Percentiles rank a stretch among this genome's conserved stretches.
phyloP scores from a whole-genome alignment of 2,113 vertebrate genomes.

The Gambusia affinis region DNA sequence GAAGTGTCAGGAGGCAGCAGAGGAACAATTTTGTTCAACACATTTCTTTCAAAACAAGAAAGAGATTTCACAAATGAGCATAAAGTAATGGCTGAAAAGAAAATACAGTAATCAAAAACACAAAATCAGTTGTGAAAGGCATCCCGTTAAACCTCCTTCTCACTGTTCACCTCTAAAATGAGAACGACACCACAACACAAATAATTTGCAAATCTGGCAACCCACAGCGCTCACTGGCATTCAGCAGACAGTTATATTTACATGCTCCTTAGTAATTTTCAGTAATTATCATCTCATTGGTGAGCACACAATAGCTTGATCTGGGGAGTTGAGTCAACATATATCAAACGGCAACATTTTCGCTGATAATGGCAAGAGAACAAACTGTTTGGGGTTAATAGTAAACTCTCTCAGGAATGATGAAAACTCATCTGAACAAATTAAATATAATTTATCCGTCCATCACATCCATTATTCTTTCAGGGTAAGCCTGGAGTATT shows the following conservation, averaged over 20 bases:
- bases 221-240: conserved; percentile 39
- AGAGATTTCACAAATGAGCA: not conserved
- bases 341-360: conserved; percentile 53
- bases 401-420: conserved; percentile 50
- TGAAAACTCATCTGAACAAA: not conserved
- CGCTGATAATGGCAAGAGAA: conserved; percentile 55
- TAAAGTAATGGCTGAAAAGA: not conserved
- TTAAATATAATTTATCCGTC: too few species aligned
- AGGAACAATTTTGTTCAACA: too few species aligned
- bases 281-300: conserved; percentile 68
- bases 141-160: conserved; percentile 27
- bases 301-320: conserved; percentile 24
- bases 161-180: conserved; percentile 34
- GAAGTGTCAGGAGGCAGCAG: too few species aligned
- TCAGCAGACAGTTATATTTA: conserved; percentile 43
- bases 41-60: not conserved
- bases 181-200: conserved; percentile 39
- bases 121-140: conserved; percentile 38
- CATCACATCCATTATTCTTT: too few species aligned
- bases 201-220: conserved; percentile 60
- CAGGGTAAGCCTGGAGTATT: too few species aligned
- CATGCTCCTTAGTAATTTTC: conserved; percentile 51
- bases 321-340: conserved; percentile 49
- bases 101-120: conserved; percentile 2
- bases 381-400: conserved; percentile 41